A percentile compares a stretch with the other conserved stretches of the same genome.
Conservation (phyloP, 2,888 invertebrate species). For the Rotaria magnacalcarata region DNA sequence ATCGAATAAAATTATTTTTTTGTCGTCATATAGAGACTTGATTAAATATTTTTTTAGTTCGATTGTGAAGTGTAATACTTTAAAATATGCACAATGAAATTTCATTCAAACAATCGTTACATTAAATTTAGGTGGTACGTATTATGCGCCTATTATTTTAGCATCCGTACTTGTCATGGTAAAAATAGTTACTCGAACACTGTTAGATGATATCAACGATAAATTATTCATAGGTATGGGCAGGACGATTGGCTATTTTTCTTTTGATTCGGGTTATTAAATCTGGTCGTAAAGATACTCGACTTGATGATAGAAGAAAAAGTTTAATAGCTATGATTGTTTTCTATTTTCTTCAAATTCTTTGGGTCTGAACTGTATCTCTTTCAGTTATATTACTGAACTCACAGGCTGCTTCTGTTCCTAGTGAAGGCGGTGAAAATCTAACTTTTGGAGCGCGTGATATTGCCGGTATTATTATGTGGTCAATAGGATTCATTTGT, state of each 20-base stretch:
- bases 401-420: constrained; percentile 48
- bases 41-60: too few species aligned
- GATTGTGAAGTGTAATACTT: too few species aligned
- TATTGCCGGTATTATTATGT: constrained; percentile 77
- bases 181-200: neutral
- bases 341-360: constrained; percentile 74
- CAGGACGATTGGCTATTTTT: constrained; percentile 76
- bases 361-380: constrained; percentile 86
- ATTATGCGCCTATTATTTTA: constrained; percentile 82
- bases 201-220: too few species aligned
- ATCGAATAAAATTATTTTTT: too few species aligned
- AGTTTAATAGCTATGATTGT: constrained; percentile 82
- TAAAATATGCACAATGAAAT: too few species aligned
- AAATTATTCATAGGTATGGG: constrained; percentile 72
- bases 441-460: constrained; percentile 76
- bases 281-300: constrained; percentile 77
- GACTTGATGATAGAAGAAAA: constrained; percentile 80
- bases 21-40: too few species aligned
- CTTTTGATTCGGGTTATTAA: constrained; percentile 82
- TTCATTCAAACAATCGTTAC: constrained; percentile 80
- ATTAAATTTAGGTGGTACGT: constrained; percentile 74
- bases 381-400: constrained; percentile 79
- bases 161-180: constrained; percentile 73
- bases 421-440: neutral
- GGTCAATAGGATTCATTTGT: constrained; percentile 75